A percentile compares a stretch with the other conserved stretches of the same genome.
These are phyloP conservation scores for Mesitornis unicolor DNA, from an alignment of 2,113 vertebrate species.

Conservation along the genomic window DNA sequence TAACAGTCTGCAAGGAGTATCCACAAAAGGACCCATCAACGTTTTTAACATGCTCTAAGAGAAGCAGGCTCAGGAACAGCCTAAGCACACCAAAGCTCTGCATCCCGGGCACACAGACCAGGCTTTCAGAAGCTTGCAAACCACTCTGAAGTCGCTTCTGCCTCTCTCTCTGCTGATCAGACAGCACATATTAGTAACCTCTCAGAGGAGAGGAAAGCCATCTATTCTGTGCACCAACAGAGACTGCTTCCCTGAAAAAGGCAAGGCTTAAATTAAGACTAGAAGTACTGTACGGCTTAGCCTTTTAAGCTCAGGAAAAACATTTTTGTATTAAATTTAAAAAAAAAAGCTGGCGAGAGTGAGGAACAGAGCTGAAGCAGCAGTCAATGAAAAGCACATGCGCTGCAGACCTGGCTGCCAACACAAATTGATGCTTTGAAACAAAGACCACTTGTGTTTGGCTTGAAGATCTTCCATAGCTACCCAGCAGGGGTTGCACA, in stretches of 20 bases:
- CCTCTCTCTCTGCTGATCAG: background rate
- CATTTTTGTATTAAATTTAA: conserved; percentile 1
- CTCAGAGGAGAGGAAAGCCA: background rate
- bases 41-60: background rate
- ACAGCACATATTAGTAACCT: background rate
- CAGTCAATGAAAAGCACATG: conserved; percentile 80
- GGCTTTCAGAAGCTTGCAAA: background rate
- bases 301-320: conserved; percentile 28
- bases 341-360: conserved; percentile 17
- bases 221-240: background rate
- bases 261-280: conserved; percentile 3
- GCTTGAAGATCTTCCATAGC: conserved; percentile 20
- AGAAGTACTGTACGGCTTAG: background rate
- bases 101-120: background rate
- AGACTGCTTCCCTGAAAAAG: background rate
- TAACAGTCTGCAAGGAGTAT: background rate
- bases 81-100: background rate
- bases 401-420: conserved; percentile 71
- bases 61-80: background rate
- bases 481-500: background rate
- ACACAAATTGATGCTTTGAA: conserved; percentile 68
- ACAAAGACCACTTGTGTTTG: conserved; percentile 79
- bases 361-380: conserved; percentile 19
- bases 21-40: background rate
- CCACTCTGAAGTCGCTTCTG: background rate